A percentile compares a stretch with the other conserved stretches of the same genome.
Evolutionary conservation across 1,140 invertebrate genomes (phyloP).

Genomic region (Drosophila pseudoananassae): DNA sequence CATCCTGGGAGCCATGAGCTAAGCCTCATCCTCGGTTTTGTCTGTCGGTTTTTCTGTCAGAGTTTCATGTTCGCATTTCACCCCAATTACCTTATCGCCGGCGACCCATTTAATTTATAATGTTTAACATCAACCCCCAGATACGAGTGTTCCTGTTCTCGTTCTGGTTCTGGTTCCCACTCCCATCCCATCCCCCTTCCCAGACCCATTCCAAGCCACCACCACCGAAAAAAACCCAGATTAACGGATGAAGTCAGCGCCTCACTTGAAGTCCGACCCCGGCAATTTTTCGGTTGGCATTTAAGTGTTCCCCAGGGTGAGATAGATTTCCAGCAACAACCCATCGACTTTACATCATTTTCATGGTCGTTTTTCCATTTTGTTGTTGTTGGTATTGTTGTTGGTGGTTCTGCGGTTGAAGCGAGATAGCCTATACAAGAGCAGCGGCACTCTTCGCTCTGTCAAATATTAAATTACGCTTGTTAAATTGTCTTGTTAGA

Average conservation of each 20-base stretch:
- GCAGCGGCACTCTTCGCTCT: constrained; percentile 56
- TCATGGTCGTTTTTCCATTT: constrained; percentile 80
- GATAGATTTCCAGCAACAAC: constrained; percentile 74
- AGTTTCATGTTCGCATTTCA: constrained; percentile 73
- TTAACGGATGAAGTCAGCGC: constrained; percentile 78
- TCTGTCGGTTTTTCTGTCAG: constrained; percentile 2
- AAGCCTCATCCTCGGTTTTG: neutral
- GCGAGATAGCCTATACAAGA: constrained; percentile 8
- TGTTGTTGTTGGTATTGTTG: constrained; percentile 40
- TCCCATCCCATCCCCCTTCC: constrained; percentile 13
- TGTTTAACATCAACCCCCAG: constrained; percentile 76
- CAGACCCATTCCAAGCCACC: constrained; percentile 23
- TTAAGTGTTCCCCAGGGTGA: constrained; percentile 83
- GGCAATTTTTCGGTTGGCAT: constrained; percentile 81
- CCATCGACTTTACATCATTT: constrained; percentile 79
- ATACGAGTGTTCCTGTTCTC: constrained; percentile 22
- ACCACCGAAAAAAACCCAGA: constrained; percentile 49
- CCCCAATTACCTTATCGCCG: constrained; percentile 82
- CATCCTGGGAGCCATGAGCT: constrained; percentile 7
- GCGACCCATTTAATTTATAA: constrained; percentile 82
- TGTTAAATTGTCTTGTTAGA: constrained; percentile 84
- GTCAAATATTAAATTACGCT: constrained; percentile 84
- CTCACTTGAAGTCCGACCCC: constrained; percentile 54
- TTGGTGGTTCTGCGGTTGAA: constrained; percentile 44
- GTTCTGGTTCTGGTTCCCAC: constrained; percentile 15